Percentiles rank a stretch among this genome's conserved stretches.
phyloP scores from a whole-genome alignment of 2,113 vertebrate species.

The Melospiza georgiana region DNA sequence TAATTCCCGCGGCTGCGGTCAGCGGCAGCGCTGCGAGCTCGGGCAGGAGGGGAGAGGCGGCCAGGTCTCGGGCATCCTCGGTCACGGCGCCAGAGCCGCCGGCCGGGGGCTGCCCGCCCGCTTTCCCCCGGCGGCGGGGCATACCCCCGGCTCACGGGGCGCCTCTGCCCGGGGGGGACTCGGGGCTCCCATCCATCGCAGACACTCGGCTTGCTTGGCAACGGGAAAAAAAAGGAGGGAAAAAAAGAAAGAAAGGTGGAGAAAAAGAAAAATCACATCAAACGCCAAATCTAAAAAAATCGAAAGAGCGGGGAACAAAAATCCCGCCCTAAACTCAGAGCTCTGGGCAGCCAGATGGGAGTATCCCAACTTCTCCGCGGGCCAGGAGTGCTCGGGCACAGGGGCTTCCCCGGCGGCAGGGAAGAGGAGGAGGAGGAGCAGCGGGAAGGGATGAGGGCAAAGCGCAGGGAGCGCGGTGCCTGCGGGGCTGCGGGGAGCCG shows the following conservation, averaged over 20 bases:
- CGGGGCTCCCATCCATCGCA: constrained; percentile 44
- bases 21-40: not conserved
- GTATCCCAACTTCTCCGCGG: constrained; percentile 34
- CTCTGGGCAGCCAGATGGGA: not conserved
- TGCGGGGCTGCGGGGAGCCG: not conserved
- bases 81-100: constrained; percentile 14
- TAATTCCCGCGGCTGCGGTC: not conserved
- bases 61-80: constrained; percentile 29
- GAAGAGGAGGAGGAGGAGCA: not conserved
- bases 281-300: not conserved
- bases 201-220: not conserved
- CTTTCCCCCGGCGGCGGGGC: not conserved
- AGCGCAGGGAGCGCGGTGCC: not conserved
- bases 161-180: not conserved
- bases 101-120: constrained; percentile 46
- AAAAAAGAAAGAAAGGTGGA: not conserved
- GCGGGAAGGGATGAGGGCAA: not conserved
- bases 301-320: not conserved
- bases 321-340: constrained; percentile 32
- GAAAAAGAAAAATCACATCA: not conserved
- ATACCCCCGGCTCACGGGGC: not conserved
- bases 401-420: not conserved
- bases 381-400: not conserved
- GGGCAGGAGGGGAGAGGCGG: not conserved
- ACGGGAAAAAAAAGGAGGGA: not conserved